Evolutionary conservation across 1,140 invertebrate species (phyloP).

Genomic region (Diachasma alloeum): DNA sequence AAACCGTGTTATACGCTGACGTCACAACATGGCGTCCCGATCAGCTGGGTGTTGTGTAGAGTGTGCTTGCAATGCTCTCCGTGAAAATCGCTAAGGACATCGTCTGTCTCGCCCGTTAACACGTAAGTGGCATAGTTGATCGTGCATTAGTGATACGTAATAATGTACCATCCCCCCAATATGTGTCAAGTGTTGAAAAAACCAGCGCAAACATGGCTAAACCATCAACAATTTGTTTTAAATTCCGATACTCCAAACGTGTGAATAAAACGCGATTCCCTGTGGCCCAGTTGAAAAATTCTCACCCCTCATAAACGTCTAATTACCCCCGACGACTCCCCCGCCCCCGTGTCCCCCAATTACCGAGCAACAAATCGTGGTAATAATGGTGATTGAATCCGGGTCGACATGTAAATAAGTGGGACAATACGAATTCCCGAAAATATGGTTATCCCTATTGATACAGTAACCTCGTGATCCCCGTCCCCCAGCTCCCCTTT

Average conservation of each 20-base stretch:
- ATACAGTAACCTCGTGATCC: no score
- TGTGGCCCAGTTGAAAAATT: conserved; percentile 36
- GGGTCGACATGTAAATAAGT: conserved; percentile 10
- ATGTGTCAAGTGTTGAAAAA: background rate
- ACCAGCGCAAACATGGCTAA: background rate
- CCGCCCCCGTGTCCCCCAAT: no score
- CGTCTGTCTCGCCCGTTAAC: conserved; percentile 34
- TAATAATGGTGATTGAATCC: background rate
- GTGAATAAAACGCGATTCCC: conserved; percentile 42
- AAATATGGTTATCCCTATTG: conserved; percentile 35
- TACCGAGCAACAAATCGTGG: no score
- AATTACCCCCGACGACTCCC: no score
- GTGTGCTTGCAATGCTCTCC: conserved; percentile 57
- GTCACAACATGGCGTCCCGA: conserved; percentile 62
- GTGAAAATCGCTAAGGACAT: conserved; percentile 41
- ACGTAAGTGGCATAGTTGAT: conserved; percentile 38
- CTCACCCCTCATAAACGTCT: no score
- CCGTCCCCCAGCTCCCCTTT: no score
- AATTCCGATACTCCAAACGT: conserved; percentile 9
- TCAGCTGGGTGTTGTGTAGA: conserved; percentile 65
- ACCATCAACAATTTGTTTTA: conserved; percentile 26
- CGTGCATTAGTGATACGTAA: conserved; percentile 3
- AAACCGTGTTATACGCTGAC: conserved; percentile 49
- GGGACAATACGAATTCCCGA: conserved; percentile 25
- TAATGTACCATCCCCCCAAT: conserved; percentile 4